These are phyloP conservation scores for Ptilodon capucinus DNA, from an alignment of 2,888 invertebrate species.

Conservation along the genomic window DNA sequence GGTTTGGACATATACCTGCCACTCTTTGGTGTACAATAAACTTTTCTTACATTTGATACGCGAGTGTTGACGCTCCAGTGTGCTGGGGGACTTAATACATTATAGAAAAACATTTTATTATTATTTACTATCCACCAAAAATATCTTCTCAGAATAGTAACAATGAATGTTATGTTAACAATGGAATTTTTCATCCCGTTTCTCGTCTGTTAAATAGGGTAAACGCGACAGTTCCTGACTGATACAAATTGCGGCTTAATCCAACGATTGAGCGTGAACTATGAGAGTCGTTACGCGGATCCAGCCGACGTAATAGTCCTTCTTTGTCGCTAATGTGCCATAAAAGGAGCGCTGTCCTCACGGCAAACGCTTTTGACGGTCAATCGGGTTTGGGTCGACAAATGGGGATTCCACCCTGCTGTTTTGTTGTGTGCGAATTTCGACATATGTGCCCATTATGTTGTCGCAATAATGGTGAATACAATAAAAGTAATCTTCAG, in stretches of 20 bases:
- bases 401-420: constrained; percentile 25
- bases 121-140: not conserved
- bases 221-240: constrained; percentile 59
- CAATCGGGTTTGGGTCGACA: constrained; percentile 45
- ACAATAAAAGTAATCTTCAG: not conserved
- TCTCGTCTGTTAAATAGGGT: constrained; percentile 54
- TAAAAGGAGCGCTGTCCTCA: constrained; percentile 55
- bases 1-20: too few relatives aligned
- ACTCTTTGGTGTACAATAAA: too few relatives aligned
- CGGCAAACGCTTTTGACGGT: constrained; percentile 44
- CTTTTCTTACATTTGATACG: too few relatives aligned
- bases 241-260: constrained; percentile 70
- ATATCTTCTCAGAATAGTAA: constrained; percentile 16
- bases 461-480: not conserved
- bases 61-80: too few relatives aligned
- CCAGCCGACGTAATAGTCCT: constrained; percentile 63
- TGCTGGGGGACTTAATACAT: too few relatives aligned
- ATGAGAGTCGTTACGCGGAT: constrained; percentile 66
- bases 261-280: constrained; percentile 74
- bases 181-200: constrained; percentile 45
- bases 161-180: constrained; percentile 47
- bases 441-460: constrained; percentile 4
- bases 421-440: constrained; percentile 11
- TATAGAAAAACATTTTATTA: not conserved
- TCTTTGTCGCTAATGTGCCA: constrained; percentile 71